Evolutionary conservation across 2,888 invertebrate genomes (phyloP).

Genomic region (Mythimna vitellina): DNA sequence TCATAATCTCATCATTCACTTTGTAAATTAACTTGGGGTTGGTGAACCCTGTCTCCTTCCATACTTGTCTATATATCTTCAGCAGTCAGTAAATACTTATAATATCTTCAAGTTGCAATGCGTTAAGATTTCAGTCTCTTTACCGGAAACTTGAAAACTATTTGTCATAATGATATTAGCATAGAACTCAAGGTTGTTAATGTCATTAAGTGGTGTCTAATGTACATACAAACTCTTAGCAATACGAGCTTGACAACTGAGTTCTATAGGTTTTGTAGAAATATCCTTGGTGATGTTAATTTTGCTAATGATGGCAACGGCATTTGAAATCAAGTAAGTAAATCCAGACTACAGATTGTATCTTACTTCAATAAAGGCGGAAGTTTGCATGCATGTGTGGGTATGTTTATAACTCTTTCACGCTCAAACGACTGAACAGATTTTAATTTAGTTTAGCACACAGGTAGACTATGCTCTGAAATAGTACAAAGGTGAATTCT

Average conservation of each 20-base stretch:
- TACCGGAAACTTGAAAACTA: conserved; percentile 1
- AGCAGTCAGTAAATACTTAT: neutral
- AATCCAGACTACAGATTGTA: neutral
- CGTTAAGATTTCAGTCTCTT: neutral
- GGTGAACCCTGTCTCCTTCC: neutral
- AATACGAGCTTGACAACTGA: neutral
- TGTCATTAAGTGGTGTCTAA: conserved; percentile 21
- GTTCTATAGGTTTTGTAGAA: conserved; percentile 3
- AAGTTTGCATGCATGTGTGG: too few relatives aligned
- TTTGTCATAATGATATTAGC: neutral
- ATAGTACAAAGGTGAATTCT: too few relatives aligned
- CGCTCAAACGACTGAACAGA: too few relatives aligned
- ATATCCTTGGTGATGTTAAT: neutral
- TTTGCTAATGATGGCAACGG: neutral
- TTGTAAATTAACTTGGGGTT: neutral
- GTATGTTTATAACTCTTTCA: too few relatives aligned
- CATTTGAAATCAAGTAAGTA: neutral
- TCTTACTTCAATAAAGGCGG: neutral
- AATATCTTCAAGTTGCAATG: neutral
- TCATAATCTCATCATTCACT: neutral
- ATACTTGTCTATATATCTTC: neutral
- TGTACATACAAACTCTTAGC: conserved; percentile 27
- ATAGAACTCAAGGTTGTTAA: conserved; percentile 28
- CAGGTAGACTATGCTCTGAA: too few relatives aligned
- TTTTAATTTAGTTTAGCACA: too few relatives aligned